These are phyloP conservation scores for Isaurus tuberculatus DNA, from an alignment of 92 coral and sea anemone genomes.

Conservation along the genomic window DNA sequence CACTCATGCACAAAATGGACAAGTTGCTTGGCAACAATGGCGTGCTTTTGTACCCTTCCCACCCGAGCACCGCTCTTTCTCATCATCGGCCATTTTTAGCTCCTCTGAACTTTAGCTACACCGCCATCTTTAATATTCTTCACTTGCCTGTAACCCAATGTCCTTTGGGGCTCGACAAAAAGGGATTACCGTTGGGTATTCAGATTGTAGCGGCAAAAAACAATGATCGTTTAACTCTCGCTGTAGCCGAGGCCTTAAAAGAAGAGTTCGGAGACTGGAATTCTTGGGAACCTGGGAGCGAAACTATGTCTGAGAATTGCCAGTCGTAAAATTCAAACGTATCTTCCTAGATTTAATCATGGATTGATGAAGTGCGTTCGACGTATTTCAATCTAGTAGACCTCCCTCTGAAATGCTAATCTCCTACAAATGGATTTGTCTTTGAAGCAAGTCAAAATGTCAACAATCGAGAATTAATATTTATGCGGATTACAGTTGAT, in stretches of 20 bases:
- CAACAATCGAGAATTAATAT: no score
- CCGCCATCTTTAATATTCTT: conserved; percentile 80
- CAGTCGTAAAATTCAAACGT: no score
- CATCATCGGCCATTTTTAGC: conserved; percentile 73
- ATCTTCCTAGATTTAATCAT: no score
- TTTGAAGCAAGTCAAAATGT: no score
- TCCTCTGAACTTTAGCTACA: conserved; percentile 83
- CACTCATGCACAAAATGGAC: conserved; percentile 71
- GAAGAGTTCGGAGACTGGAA: conserved; percentile 83
- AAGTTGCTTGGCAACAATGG: conserved; percentile 79
- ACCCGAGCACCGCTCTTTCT: conserved; percentile 75
- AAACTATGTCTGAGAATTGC: conserved; percentile 6
- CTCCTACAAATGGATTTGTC: no score
- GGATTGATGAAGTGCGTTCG: no score
- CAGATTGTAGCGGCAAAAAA: conserved; percentile 83
- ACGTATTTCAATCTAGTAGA: no score
- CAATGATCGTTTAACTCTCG: conserved; percentile 80
- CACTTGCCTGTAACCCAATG: conserved; percentile 90
- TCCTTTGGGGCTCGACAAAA: conserved; percentile 80
- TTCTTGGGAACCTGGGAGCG: conserved; percentile 76
- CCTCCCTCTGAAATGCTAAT: no score
- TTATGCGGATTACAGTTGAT: no score
- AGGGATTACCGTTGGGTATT: conserved; percentile 89
- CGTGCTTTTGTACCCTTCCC: conserved; percentile 78
- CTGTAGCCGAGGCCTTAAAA: conserved; percentile 77